Evolutionary conservation across 2,113 vertebrate species (phyloP).

Genomic region (Corvus cornix): DNA sequence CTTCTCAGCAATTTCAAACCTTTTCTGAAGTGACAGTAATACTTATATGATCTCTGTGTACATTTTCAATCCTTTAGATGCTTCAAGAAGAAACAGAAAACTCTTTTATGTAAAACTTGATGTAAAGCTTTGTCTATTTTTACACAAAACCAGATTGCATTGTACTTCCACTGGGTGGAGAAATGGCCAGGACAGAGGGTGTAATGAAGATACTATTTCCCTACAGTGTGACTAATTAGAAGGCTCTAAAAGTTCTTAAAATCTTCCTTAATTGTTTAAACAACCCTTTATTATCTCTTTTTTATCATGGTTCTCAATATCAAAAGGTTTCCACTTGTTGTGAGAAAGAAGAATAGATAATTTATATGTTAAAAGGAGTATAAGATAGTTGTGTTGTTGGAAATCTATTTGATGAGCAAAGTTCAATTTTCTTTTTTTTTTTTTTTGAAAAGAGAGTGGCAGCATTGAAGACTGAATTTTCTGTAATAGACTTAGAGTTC

Average conservation of each 20-base stretch:
- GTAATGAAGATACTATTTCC: neutral
- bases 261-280: neutral
- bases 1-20: neutral
- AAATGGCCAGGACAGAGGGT: neutral
- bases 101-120: neutral
- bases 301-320: neutral
- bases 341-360: neutral
- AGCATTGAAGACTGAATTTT: neutral
- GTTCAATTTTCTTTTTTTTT: neutral
- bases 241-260: neutral
- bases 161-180: neutral
- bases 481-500: neutral
- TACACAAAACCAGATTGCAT: neutral
- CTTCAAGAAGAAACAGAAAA: neutral
- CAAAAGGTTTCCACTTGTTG: neutral
- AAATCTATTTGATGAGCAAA: neutral
- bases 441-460: neutral
- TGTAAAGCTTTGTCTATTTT: neutral
- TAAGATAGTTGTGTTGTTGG: neutral
- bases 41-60: neutral
- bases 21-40: neutral
- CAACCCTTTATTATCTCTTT: neutral
- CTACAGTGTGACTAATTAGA: neutral
- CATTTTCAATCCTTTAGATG: conserved; percentile 13
- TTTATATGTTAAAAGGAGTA: neutral